phyloP scores from a whole-genome alignment of 2,113 vertebrate species.

The Pandion haliaetus region DNA sequence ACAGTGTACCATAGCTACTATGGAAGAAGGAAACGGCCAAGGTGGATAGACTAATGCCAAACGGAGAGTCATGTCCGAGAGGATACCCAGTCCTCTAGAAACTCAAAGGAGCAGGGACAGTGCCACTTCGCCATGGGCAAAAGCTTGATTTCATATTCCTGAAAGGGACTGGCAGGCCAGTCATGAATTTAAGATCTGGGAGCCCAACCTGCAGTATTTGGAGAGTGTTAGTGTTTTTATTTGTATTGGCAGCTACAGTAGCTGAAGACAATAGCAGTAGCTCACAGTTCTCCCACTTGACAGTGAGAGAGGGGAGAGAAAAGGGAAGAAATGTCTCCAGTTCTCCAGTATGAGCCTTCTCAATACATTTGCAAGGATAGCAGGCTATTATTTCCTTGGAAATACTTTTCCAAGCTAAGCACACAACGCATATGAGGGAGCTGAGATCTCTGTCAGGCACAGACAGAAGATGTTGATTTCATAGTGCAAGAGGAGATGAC shows the following conservation, averaged over 20 bases:
- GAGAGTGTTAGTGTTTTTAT: neutral
- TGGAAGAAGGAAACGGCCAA: neutral
- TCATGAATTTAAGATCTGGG: neutral
- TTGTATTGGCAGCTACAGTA: neutral
- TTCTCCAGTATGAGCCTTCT: neutral
- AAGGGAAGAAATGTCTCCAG: neutral
- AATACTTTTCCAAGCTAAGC: neutral
- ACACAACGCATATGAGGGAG: neutral
- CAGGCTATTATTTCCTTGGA: neutral
- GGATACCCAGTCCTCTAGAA: neutral
- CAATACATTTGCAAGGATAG: neutral
- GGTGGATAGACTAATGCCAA: neutral
- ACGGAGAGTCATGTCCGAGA: neutral
- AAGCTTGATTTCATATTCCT: neutral
- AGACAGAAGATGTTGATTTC: neutral
- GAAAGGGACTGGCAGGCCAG: neutral
- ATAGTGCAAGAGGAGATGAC: neutral
- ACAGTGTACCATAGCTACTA: neutral
- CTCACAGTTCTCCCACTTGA: neutral
- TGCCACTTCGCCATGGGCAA: neutral
- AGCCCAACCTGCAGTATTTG: neutral
- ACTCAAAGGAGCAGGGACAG: neutral
- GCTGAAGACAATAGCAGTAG: neutral
- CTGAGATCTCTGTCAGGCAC: neutral
- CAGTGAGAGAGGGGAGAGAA: neutral